Conservation (phyloP, 2,113 vertebrate genomes). For the Indri indri region DNA sequence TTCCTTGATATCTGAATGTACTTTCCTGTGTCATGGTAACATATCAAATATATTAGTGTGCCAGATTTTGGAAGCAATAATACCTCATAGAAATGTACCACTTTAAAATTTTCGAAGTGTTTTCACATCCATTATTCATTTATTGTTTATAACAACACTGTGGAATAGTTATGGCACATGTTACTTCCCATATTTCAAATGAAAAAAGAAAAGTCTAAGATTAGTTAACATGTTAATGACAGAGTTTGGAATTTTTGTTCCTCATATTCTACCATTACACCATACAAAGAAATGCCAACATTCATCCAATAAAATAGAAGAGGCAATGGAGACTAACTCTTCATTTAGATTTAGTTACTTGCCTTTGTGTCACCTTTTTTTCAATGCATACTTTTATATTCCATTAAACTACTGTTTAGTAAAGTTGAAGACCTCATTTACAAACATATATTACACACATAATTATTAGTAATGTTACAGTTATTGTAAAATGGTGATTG, state of each 20-base stretch:
- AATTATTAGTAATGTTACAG: constrained; percentile 15
- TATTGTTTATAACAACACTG: not conserved
- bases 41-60: not conserved
- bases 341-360: not conserved
- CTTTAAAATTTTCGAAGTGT: not conserved
- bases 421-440: not conserved
- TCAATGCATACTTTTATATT: not conserved
- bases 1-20: not conserved
- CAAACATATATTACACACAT: not conserved
- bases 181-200: not conserved
- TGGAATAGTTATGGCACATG: not conserved
- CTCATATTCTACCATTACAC: not conserved
- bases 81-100: not conserved
- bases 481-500: not conserved
- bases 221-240: not conserved
- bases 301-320: not conserved
- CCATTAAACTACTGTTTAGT: not conserved
- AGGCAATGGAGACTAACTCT: not conserved
- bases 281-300: not conserved
- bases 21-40: not conserved
- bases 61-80: constrained; percentile 15
- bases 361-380: not conserved
- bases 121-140: constrained; percentile 39
- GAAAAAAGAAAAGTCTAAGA: not conserved
- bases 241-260: not conserved